Percentiles rank a stretch among this genome's conserved stretches.
Conservation (phyloP, 2,797 vertebrate species). For the Discoglossus pictus region DNA sequence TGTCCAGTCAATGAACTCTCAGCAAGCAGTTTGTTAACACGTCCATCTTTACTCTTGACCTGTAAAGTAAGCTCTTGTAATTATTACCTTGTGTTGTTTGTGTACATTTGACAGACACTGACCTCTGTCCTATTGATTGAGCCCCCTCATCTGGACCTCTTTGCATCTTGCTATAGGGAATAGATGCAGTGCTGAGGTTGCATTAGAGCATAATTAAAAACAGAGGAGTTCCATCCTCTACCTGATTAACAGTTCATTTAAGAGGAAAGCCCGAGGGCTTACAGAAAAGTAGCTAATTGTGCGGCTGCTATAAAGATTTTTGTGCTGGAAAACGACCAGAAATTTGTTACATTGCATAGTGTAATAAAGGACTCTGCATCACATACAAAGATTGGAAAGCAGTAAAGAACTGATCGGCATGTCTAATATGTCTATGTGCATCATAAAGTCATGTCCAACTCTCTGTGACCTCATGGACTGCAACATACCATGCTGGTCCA, state of each 20-base stretch:
- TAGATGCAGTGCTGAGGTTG: conserved; percentile 16
- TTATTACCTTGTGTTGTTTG: background rate
- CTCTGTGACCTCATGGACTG: no score
- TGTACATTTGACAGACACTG: conserved; percentile 14
- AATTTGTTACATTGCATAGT: no score
- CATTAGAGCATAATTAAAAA: conserved; percentile 35
- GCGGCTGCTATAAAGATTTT: background rate
- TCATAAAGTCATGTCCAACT: no score
- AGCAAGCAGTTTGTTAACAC: background rate
- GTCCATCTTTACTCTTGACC: background rate
- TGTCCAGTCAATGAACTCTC: no score
- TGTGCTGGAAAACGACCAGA: background rate
- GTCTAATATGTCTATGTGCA: no score
- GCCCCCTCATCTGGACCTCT: conserved; percentile 9
- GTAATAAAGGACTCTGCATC: no score
- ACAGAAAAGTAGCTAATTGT: conserved; percentile 6
- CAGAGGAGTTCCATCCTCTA: background rate
- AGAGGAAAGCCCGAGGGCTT: background rate
- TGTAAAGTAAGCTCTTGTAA: background rate
- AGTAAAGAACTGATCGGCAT: no score
- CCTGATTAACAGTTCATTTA: conserved; percentile 19
- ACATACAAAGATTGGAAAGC: no score
- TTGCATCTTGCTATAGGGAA: conserved; percentile 10
- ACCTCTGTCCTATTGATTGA: conserved; percentile 32
- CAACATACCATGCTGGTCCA: no score